A percentile compares a stretch with the other conserved stretches of the same genome.
Conservation (phyloP, 2,113 vertebrate genomes). For the Ptyas mucosa region DNA sequence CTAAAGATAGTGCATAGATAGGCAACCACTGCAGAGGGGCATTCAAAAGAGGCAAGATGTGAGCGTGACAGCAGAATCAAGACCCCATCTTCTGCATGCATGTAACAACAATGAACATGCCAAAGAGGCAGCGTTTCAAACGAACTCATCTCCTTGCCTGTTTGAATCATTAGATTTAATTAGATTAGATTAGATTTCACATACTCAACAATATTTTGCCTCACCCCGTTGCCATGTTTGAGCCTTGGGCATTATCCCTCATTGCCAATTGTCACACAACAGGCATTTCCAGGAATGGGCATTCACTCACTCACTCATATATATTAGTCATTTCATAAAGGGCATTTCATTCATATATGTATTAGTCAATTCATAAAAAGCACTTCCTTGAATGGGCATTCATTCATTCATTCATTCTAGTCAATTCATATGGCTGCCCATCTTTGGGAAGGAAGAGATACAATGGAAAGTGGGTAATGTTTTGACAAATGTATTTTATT, state of each 20-base stretch:
- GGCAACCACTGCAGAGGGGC: background rate
- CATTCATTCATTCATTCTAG: no score
- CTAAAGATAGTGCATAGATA: background rate
- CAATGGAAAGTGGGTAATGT: no score
- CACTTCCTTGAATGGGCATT: no score
- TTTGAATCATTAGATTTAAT: background rate
- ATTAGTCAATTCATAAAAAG: no score
- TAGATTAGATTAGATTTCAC: background rate
- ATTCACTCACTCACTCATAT: no score
- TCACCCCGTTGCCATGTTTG: background rate
- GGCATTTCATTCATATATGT: no score
- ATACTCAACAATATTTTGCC: background rate
- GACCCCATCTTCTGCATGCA: background rate
- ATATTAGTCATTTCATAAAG: no score
- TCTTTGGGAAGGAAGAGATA: background rate
- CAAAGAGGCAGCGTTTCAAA: background rate
- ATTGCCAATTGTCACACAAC: background rate
- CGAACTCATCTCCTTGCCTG: background rate
- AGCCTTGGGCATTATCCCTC: background rate
- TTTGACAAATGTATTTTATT: no score
- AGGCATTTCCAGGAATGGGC: background rate
- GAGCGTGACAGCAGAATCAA: background rate
- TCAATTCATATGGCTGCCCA: background rate
- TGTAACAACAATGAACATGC: background rate
- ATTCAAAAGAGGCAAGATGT: background rate